Evolutionary conservation across 2,888 invertebrate species (phyloP), one percentile per base, ranked within the genome.

Genomic region (Dendrolimus houi): DNA sequence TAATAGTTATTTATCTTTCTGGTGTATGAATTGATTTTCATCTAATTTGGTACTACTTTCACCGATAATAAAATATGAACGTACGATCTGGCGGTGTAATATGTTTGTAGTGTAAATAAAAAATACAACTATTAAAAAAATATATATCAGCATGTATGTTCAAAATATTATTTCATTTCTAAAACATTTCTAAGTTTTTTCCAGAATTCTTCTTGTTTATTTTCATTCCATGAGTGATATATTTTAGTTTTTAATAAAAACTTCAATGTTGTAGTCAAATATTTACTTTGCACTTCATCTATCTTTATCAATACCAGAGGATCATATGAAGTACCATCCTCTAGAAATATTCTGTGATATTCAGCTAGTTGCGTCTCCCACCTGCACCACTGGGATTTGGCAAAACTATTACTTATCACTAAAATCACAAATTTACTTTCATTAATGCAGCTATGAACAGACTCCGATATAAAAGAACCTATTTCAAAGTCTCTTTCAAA

Each of bases 281-380:
- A 85, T 63, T 85, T 85, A 55, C 77, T 86, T 59, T 91, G 87
- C 9, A 94, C 87, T 10, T 93, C 89, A 10, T 93, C 94, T 65
- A 94, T 77, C 70, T 93, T 92, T 14, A 95, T 87, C 66, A 94
- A 81, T 13, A 95, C 91, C 57, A 94, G 72, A 6, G 92, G 91
- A 64, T 93, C 93, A 59, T 92, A 91, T 0, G 83, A 75, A 1
- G 85, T 91, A 1, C 92, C 91, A 60, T 93, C 92, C 67, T 93
- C 92, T 41, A 92, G 82, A 63, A 93, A 92, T 58, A 93, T 78
- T 58, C 94, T 86, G 64, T 94, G 93, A 69, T 94, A 92, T 65
- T 94, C 93, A 0, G 94, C 94, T 29, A 94, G 83, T 66, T 94
- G 93, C 10, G 94, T 93, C 70, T 95, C 95, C 92, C 94, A 93